Evolutionary conservation across 2,797 vertebrate genomes (phyloP), one percentile per base, ranked within the genome.

Genomic region (Aphelocoma californica): DNA sequence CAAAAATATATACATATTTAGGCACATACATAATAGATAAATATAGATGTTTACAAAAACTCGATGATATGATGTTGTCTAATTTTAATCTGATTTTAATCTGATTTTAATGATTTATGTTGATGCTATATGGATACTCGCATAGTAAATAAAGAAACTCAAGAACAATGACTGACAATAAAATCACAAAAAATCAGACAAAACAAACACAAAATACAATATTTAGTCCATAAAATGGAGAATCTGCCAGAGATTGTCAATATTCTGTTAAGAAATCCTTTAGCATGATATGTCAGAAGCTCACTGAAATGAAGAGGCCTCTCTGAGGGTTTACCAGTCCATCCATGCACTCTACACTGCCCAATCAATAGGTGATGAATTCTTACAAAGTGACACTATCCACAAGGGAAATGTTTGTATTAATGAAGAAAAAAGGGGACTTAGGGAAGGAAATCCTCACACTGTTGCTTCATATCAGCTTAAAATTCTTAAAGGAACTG

Each of bases 331-430:
- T 90, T 77, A 47, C 40, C 53, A 92, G 66, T 84, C 88, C 45
- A 40, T 75, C 56, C 7, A 1, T 45, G 40, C 18, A 36, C 64
- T 69, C 57, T 18, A 12, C 21, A 9, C 31, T 38, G 20, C 47
- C 25, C 0, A 0, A 95, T 93, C 58, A 0, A 92, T 93, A 92
- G 29, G 53, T 42, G 81, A 89, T 82, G 56, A 93, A 86, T 44
- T 53, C 62, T 92, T 90, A 81, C 90, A 67, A 79, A 95, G 67
- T 86, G 60, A 88, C n/a, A 25, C 28, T 66, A 86, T 73, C 83
- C 79, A 29, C 47, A 88, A 79, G 47, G 51, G 47, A 90, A 90
- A 29, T 72, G 64, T 64, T 85, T 9, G 9, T 28, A 26, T 32
- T 84, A 87, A 92, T 81, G 74, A 81, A 90, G 58, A 75, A 67